Evolutionary conservation across 2,888 invertebrate species (phyloP).

Genomic region (Anagyrus pseudococci): DNA sequence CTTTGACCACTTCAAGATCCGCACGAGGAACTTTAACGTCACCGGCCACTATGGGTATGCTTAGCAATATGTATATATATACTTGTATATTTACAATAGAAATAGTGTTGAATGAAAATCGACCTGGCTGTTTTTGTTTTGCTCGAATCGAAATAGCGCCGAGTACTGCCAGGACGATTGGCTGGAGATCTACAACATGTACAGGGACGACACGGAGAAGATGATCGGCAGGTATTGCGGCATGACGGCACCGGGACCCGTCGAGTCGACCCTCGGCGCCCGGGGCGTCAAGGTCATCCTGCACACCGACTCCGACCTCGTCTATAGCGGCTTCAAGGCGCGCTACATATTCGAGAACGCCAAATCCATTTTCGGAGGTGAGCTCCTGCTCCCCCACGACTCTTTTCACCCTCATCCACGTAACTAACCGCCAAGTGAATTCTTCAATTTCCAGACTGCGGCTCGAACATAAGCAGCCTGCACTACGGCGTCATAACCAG

Average conservation of each 20-base stretch:
- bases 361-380: conserved; percentile 83
- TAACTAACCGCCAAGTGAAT: not conserved
- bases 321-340: conserved; percentile 95
- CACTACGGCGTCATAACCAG: conserved; percentile 86
- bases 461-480: conserved; percentile 85
- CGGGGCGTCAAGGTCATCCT: conserved; percentile 87
- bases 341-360: conserved; percentile 91
- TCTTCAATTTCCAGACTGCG: conserved; percentile 73
- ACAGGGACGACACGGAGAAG: conserved; percentile 81
- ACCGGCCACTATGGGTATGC: conserved; percentile 78
- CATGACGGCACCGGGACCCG: conserved; percentile 90
- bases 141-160: conserved; percentile 59
- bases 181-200: conserved; percentile 92
- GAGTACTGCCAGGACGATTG: conserved; percentile 89
- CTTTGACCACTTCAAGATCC: conserved; percentile 90
- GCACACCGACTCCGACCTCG: conserved; percentile 85
- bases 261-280: conserved; percentile 89
- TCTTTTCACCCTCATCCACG: not conserved
- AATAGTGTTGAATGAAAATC: not conserved
- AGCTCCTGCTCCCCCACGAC: conserved; percentile 11
- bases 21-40: conserved; percentile 80
- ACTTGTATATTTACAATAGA: not conserved
- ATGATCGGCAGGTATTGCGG: conserved; percentile 93
- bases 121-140: not conserved
- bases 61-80: not conserved